phyloP scores from a whole-genome alignment of 2,888 invertebrate genomes.

The Platypus cylindrus region DNA sequence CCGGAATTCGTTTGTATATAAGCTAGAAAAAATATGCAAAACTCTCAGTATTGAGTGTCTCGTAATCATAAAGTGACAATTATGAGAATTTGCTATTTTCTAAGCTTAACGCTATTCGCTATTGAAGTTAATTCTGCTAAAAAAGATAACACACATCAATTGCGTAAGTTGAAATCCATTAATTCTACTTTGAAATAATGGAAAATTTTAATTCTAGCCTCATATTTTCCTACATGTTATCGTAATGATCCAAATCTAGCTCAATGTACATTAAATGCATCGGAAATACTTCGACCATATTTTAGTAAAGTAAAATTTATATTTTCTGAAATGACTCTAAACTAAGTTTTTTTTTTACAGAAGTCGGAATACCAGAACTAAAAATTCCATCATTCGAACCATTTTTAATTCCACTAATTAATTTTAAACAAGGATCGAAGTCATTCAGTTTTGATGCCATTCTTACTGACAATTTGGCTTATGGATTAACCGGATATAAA shows the following conservation, averaged over 20 bases:
- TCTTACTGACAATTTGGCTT: constrained; percentile 18
- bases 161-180: no score
- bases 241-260: constrained; percentile 54
- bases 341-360: not conserved
- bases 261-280: constrained; percentile 41
- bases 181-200: no score
- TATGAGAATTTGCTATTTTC: no score
- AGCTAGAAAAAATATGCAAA: no score
- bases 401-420: constrained; percentile 21
- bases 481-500: constrained; percentile 20
- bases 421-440: constrained; percentile 21
- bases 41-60: no score
- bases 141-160: no score
- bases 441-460: constrained; percentile 22
- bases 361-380: constrained; percentile 26
- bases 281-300: constrained; percentile 25
- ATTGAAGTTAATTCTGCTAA: no score
- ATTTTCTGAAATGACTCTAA: no score
- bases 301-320: constrained; percentile 18
- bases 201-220: constrained; percentile 16
- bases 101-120: no score
- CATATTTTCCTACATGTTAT: constrained; percentile 52
- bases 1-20: no score
- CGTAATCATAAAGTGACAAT: no score
- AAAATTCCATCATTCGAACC: constrained; percentile 27